Percentiles rank a stretch among this genome's conserved stretches.
phyloP scores from a whole-genome alignment of 2,797 vertebrate genomes.

The Pipistrellus pygmaeus region DNA sequence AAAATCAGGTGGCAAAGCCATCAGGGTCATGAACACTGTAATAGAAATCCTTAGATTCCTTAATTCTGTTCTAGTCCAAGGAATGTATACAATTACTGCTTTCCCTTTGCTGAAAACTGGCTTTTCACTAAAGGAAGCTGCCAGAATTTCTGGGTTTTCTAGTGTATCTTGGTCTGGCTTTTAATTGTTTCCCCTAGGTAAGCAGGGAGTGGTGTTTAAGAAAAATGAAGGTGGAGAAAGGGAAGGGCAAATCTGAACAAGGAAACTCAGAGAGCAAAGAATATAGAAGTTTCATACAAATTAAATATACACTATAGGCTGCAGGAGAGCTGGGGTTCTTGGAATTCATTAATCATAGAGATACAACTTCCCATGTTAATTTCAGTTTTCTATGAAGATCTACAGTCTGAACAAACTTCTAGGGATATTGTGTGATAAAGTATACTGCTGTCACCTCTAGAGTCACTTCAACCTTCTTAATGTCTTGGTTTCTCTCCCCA shows the following conservation, averaged over 20 bases:
- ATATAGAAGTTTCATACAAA: not conserved
- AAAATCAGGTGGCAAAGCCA: not conserved
- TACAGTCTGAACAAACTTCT: not conserved
- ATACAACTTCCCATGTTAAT: not conserved
- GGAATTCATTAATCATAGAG: not conserved
- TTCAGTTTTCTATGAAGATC: not conserved
- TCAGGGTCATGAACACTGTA: not conserved
- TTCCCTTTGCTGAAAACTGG: not conserved
- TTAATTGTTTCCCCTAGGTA: not conserved
- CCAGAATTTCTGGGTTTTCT: not conserved
- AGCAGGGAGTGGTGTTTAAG: not conserved
- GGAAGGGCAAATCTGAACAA: not conserved
- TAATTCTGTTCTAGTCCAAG: not conserved
- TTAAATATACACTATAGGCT: not conserved
- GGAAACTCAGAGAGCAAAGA: not conserved
- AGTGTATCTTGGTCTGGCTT: not conserved
- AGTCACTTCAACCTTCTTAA: not conserved
- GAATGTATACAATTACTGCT: not conserved
- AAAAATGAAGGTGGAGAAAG: not conserved
- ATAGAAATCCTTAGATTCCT: not conserved
- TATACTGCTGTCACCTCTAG: not conserved
- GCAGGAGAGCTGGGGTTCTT: not conserved
- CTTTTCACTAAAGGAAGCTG: not conserved
- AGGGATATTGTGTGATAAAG: not conserved
- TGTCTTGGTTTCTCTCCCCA: not conserved